A percentile compares a stretch with the other conserved stretches of the same genome.
Conservation (phyloP, 2,888 invertebrate species). For the Philaethria dido region DNA sequence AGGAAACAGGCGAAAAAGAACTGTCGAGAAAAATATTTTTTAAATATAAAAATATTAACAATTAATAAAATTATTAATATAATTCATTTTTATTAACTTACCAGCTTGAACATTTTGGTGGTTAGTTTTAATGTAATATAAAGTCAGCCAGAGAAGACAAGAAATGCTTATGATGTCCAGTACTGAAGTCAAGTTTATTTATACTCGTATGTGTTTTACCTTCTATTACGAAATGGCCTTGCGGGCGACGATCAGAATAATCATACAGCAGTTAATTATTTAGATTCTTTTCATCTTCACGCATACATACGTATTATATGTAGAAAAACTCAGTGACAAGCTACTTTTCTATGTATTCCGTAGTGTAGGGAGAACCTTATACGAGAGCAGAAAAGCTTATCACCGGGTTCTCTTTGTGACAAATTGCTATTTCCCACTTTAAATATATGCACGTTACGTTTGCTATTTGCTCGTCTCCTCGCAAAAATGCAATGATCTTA, state of each 20-base stretch:
- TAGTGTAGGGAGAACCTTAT: too few relatives aligned
- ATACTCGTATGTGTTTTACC: constrained; percentile 3
- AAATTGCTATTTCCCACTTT: too few relatives aligned
- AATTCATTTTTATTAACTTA: constrained; percentile 43
- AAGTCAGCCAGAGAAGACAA: background rate
- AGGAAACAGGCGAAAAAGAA: constrained; percentile 75
- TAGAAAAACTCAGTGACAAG: background rate
- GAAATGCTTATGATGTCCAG: constrained; percentile 4
- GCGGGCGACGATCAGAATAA: background rate
- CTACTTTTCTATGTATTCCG: background rate
- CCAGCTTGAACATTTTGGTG: constrained; percentile 57
- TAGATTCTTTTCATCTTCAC: background rate
- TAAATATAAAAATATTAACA: background rate
- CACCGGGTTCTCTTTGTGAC: too few relatives aligned
- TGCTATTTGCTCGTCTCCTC: too few relatives aligned
- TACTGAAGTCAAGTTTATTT: background rate
- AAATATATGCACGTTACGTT: too few relatives aligned
- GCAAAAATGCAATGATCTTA: too few relatives aligned
- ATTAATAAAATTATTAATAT: background rate
- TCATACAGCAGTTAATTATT: background rate
- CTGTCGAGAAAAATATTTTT: constrained; percentile 55
- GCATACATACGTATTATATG: background rate
- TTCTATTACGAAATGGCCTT: background rate
- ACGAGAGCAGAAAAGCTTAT: too few relatives aligned
- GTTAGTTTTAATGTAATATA: background rate